A percentile compares a stretch with the other conserved stretches of the same genome.
phyloP scores from a whole-genome alignment of 2,888 invertebrate species.

The Diarsia dahlii region DNA sequence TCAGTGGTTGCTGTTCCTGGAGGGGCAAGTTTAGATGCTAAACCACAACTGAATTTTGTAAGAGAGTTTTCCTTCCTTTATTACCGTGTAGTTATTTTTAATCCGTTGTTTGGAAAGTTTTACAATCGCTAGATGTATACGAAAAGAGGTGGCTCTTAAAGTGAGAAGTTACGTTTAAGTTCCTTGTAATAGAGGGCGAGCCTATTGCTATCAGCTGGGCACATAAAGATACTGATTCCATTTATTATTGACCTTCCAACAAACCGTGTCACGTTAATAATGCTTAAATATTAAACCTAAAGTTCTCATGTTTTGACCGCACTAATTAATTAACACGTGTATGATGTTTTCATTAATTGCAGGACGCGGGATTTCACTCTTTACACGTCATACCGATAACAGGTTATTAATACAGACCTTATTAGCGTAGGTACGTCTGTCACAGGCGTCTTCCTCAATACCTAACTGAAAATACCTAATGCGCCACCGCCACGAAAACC shows the following conservation, averaged over 20 bases:
- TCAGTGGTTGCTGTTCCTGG: neutral
- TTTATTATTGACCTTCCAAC: neutral
- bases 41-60: neutral
- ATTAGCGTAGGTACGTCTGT: neutral
- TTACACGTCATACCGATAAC: constrained; percentile 10
- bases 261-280: neutral
- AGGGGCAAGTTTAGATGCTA: neutral
- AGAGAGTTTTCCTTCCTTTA: neutral
- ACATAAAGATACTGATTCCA: neutral
- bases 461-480: neutral
- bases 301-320: neutral
- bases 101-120: neutral
- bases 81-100: neutral
- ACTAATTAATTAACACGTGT: neutral
- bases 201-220: no score
- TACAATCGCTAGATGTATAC: neutral
- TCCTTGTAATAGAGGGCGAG: no score
- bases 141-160: neutral
- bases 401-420: neutral
- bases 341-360: constrained; percentile 3
- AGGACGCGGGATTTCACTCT: constrained; percentile 16
- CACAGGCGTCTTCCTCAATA: constrained; percentile 27
- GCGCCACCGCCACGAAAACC: neutral
- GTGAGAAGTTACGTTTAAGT: neutral
- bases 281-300: neutral